Evolutionary conservation across 92 coral and sea anemone species (phyloP).

Genomic region (Anthopleura xanthogrammica): DNA sequence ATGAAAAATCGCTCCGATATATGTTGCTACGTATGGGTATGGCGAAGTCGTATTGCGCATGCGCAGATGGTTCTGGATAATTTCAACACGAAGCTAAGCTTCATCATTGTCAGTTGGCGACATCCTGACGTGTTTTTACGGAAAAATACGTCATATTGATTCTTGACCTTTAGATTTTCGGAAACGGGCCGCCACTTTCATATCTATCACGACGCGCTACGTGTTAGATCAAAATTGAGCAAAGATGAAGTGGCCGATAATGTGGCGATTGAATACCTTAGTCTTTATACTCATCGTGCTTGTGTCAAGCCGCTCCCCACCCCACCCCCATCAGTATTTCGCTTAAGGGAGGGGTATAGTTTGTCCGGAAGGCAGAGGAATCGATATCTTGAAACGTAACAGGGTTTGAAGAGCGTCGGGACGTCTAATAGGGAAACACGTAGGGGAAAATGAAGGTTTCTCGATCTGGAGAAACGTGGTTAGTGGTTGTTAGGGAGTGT

Average conservation of each 20-base stretch:
- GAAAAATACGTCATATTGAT: conserved; percentile 8
- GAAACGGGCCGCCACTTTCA: not conserved
- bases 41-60: not conserved
- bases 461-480: too few relatives aligned
- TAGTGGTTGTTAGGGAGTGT: too few relatives aligned
- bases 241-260: conserved; percentile 24
- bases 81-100: not conserved
- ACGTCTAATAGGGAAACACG: not conserved
- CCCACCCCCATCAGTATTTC: too few relatives aligned
- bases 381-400: too few relatives aligned
- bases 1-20: not conserved
- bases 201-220: conserved; percentile 23
- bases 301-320: not conserved
- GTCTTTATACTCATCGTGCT: not conserved
- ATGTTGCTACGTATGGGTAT: not conserved
- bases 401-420: not conserved
- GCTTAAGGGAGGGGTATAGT: too few relatives aligned
- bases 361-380: too few relatives aligned
- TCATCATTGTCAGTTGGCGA: conserved; percentile 14
- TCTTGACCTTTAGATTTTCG: conserved; percentile 1
- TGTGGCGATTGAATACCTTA: conserved; percentile 27
- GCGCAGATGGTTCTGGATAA: not conserved
- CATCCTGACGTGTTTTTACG: conserved; percentile 8
- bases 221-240: conserved; percentile 32
- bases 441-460: too few relatives aligned